Conservation (phyloP, 2,797 vertebrate genomes). For the Diglossa cyanea region DNA sequence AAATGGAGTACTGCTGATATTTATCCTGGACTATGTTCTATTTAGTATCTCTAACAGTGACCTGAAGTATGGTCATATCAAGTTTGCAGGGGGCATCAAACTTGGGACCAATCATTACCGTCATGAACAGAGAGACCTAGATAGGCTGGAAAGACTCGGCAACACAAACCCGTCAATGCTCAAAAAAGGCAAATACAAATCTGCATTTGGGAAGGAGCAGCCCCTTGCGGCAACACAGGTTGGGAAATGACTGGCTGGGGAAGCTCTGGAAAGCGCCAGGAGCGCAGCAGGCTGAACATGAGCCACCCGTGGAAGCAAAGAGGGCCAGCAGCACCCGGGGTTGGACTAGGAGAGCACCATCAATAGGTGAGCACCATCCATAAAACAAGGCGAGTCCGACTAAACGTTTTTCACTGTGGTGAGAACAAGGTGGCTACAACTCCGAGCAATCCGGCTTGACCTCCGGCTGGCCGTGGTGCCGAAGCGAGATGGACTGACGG, state of each 20-base stretch:
- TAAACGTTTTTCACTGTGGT: rapidly evolving
- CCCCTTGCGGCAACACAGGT: neutral
- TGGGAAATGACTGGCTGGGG: neutral
- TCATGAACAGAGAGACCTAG: neutral
- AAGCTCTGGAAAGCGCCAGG: neutral
- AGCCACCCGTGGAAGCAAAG: neutral
- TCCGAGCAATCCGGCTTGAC: neutral
- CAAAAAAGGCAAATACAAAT: neutral
- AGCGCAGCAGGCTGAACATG: neutral
- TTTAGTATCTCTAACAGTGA: neutral
- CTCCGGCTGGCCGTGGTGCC: neutral
- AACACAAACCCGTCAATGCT: neutral
- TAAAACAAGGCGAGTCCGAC: rapidly evolving
- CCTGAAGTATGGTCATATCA: neutral
- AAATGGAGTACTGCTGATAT: neutral
- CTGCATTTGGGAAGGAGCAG: neutral
- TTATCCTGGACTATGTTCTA: neutral
- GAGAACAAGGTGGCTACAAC: neutral
- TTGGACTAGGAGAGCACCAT: neutral
- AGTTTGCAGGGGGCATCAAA: neutral
- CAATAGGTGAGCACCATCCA: too few species aligned
- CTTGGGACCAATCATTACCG: rapidly evolving
- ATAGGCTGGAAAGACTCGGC: neutral
- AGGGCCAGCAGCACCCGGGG: neutral
- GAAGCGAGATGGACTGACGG: neutral